Conservation (phyloP, 2,888 invertebrate genomes). For the Ichneumon xanthorius region DNA sequence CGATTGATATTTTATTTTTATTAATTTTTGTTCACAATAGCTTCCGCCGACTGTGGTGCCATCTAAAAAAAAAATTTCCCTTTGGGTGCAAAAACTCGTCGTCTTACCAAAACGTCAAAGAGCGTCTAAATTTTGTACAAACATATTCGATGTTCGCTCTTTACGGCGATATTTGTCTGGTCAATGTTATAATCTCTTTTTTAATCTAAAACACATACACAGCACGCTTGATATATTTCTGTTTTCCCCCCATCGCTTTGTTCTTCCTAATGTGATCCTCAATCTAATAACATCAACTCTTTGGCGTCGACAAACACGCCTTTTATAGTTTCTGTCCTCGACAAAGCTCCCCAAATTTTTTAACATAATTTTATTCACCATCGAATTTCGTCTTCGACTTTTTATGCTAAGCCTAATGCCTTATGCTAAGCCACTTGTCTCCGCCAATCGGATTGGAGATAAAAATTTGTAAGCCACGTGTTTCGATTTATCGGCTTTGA, state of each 20-base stretch:
- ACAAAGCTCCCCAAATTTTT: not conserved
- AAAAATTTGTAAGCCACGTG: not conserved
- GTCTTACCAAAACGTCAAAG: not conserved
- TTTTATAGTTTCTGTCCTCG: not conserved
- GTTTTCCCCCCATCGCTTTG: not conserved
- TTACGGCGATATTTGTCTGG: not conserved
- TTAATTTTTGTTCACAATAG: no score
- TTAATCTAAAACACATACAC: not conserved
- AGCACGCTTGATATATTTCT: not conserved
- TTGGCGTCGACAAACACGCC: not conserved
- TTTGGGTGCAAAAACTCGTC: not conserved
- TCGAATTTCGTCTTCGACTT: no score
- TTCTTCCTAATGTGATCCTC: not conserved
- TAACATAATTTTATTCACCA: not conserved
- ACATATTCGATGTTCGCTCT: constrained; percentile 10
- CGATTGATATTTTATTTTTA: not conserved
- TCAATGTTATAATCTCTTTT: constrained; percentile 8
- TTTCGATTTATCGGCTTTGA: not conserved
- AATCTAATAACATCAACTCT: not conserved
- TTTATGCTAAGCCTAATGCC: not conserved
- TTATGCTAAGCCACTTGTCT: not conserved
- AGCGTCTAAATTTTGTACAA: not conserved
- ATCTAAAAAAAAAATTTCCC: no score
- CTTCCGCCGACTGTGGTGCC: no score
- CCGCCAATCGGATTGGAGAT: no score